phyloP scores from a whole-genome alignment of 1,140 invertebrate species.

The Drosophila orosa region DNA sequence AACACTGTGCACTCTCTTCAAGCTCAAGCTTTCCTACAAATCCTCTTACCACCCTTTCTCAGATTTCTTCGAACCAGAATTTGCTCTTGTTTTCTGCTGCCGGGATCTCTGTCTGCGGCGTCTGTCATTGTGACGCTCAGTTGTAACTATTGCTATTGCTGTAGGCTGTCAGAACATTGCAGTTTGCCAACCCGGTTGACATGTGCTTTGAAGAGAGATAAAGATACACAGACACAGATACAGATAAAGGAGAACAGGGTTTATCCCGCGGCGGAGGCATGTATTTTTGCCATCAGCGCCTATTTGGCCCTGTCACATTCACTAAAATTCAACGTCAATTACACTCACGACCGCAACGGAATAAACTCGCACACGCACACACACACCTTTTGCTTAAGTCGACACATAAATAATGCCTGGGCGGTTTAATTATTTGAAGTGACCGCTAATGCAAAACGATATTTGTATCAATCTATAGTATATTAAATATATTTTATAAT shows the following conservation, averaged over 20 bases:
- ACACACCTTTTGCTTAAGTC: conserved; percentile 27
- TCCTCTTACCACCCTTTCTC: conserved; percentile 7
- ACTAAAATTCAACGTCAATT: conserved; percentile 67
- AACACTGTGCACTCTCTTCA: background rate
- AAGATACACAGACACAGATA: conserved; percentile 6
- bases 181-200: conserved; percentile 56
- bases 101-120: conserved; percentile 18
- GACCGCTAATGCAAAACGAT: background rate
- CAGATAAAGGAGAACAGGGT: conserved; percentile 27
- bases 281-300: conserved; percentile 63
- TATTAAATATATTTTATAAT: background rate
- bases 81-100: conserved; percentile 24
- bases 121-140: conserved; percentile 46
- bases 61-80: conserved; percentile 3
- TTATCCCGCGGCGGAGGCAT: conserved; percentile 52
- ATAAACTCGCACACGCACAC: conserved; percentile 17
- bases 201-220: conserved; percentile 45
- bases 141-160: conserved; percentile 26
- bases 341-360: conserved; percentile 22
- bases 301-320: conserved; percentile 73
- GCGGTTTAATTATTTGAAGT: conserved; percentile 53
- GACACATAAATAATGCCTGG: conserved; percentile 5
- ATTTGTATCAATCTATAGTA: background rate
- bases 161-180: conserved; percentile 72
- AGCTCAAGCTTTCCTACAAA: background rate